These are phyloP conservation scores for Hyaena hyaena DNA, from an alignment of 2,113 vertebrate species.

Conservation along the genomic window DNA sequence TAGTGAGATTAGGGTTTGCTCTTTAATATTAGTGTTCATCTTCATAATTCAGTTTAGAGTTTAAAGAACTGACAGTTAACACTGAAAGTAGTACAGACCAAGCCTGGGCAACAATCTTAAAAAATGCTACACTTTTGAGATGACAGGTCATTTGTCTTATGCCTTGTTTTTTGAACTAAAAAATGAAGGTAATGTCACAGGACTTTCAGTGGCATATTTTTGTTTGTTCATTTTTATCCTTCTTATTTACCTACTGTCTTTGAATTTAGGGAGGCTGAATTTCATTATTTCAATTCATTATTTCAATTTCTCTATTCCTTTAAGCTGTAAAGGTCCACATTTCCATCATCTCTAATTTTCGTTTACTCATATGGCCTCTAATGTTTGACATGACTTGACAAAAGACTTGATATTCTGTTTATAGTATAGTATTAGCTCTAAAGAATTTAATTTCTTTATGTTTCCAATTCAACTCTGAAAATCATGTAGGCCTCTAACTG, in stretches of 20 bases:
- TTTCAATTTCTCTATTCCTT: background rate
- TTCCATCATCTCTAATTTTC: background rate
- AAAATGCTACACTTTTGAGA: background rate
- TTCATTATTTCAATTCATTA: no score
- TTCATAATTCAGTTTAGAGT: background rate
- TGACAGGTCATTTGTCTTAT: background rate
- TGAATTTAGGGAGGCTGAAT: background rate
- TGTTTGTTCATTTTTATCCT: background rate
- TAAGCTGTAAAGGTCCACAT: background rate
- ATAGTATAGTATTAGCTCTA: background rate
- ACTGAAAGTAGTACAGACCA: background rate
- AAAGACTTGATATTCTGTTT: background rate
- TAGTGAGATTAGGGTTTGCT: background rate
- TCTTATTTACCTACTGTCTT: background rate
- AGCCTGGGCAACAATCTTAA: background rate
- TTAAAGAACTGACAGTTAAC: background rate
- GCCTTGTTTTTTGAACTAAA: background rate
- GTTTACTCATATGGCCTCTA: background rate
- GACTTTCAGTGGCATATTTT: background rate
- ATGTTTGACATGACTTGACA: background rate
- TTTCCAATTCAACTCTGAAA: background rate
- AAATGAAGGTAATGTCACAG: background rate
- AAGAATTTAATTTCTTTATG: background rate
- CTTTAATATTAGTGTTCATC: background rate
- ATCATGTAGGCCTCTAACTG: background rate